phyloP scores from a whole-genome alignment of 1,140 invertebrate genomes.

The Drosophila eugracilis region DNA sequence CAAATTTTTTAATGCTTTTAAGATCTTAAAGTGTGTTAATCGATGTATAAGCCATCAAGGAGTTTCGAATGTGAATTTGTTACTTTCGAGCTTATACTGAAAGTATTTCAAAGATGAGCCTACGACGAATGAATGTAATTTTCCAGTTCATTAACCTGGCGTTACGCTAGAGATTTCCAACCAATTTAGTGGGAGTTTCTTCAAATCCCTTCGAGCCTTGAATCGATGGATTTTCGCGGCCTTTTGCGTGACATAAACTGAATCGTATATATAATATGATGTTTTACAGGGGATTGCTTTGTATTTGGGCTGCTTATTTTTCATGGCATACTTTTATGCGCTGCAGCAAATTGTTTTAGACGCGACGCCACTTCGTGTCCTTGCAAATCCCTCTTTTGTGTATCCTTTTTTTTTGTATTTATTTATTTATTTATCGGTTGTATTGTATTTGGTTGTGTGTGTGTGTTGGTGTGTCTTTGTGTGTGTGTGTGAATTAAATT shows the following conservation, averaged over 20 bases:
- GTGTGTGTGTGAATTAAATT: conserved; percentile 52
- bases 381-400: conserved; percentile 6
- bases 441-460: background rate
- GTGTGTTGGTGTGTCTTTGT: too few relatives aligned
- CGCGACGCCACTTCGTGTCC: conserved; percentile 26
- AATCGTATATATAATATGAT: conserved; percentile 12
- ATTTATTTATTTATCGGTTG: background rate
- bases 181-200: background rate
- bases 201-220: too few relatives aligned
- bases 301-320: conserved; percentile 6
- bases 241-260: background rate
- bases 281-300: conserved; percentile 10
- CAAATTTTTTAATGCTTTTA: too few relatives aligned
- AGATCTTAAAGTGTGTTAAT: too few relatives aligned
- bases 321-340: conserved; percentile 43
- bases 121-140: background rate
- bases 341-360: conserved; percentile 48
- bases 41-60: too few relatives aligned
- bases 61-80: too few relatives aligned
- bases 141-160: background rate
- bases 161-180: background rate
- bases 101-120: background rate
- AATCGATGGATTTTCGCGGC: background rate
- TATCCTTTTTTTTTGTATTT: background rate
- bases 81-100: too few relatives aligned